A percentile compares a stretch with the other conserved stretches of the same genome.
Conservation (phyloP, 2,888 invertebrate species). For the Dinocampus coccinellae region DNA sequence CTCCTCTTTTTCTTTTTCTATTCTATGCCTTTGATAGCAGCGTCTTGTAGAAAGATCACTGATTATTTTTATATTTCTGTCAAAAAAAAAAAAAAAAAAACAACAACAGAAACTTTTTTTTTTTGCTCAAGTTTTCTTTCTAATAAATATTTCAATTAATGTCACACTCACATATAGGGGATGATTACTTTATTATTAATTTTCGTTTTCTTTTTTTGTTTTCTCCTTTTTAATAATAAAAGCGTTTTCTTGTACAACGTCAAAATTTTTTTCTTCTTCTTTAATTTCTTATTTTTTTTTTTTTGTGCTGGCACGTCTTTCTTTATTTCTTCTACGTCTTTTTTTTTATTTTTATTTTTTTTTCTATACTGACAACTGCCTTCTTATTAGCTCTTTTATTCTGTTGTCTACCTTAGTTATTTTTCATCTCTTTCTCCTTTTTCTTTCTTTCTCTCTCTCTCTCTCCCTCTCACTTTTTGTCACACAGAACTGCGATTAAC, state of each 20-base stretch:
- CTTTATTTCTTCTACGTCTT: neutral
- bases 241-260: neutral
- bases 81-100: too few species aligned
- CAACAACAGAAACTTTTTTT: too few species aligned
- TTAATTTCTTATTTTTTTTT: too few species aligned
- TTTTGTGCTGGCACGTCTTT: too few species aligned
- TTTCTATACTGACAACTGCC: neutral
- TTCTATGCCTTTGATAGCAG: neutral
- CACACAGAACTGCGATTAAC: too few species aligned
- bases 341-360: neutral
- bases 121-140: neutral
- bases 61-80: too few species aligned
- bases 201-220: too few species aligned
- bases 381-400: neutral
- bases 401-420: neutral
- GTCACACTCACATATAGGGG: neutral
- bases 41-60: too few species aligned
- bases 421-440: neutral
- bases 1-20: too few species aligned
- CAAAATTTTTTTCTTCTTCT: neutral
- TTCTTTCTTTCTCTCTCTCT: neutral
- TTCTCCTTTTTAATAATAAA: neutral
- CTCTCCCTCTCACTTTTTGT: too few species aligned
- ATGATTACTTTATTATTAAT: neutral
- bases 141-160: slow-evolving; percentile 5